These are phyloP conservation scores for Morone saxatilis DNA, from an alignment of 2,113 vertebrate genomes.

Conservation along the genomic window DNA sequence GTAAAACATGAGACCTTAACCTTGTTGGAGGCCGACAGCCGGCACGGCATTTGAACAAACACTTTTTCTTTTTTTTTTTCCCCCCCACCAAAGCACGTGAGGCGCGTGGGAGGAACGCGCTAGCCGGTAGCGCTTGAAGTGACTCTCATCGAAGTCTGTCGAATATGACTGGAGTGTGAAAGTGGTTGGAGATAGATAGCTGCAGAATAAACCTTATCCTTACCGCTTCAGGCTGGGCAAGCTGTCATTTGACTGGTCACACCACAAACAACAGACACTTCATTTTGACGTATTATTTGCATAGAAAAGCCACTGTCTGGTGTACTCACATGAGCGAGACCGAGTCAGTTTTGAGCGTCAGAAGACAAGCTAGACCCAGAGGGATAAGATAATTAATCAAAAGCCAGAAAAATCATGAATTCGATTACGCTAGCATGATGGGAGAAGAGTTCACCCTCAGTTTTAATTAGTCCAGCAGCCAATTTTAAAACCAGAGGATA, in stretches of 20 bases:
- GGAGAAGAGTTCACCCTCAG: conserved; percentile 74
- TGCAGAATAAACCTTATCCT: conserved; percentile 14
- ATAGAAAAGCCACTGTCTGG: conserved; percentile 33
- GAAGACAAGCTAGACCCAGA: background rate
- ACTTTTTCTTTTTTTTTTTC: too few species aligned
- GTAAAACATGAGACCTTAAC: too few species aligned
- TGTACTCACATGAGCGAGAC: conserved; percentile 20
- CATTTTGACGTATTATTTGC: conserved; percentile 54
- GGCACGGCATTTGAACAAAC: too few species aligned
- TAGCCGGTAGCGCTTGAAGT: too few species aligned
- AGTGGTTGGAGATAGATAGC: background rate
- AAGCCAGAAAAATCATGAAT: conserved; percentile 60
- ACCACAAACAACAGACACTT: conserved; percentile 27
- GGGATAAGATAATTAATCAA: too few species aligned
- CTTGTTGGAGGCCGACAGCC: too few species aligned
- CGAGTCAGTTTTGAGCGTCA: too few species aligned
- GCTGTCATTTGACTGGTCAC: too few species aligned
- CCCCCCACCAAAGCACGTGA: too few species aligned
- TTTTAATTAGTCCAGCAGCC: conserved; percentile 80
- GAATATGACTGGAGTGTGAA: too few species aligned
- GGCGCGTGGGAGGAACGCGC: too few species aligned
- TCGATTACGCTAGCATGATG: conserved; percentile 49
- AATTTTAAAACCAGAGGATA: conserved; percentile 73
- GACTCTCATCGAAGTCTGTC: too few species aligned
- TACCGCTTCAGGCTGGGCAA: conserved; percentile 9